Conservation (phyloP, 2,888 invertebrate species). For the Desoria tigrina region DNA sequence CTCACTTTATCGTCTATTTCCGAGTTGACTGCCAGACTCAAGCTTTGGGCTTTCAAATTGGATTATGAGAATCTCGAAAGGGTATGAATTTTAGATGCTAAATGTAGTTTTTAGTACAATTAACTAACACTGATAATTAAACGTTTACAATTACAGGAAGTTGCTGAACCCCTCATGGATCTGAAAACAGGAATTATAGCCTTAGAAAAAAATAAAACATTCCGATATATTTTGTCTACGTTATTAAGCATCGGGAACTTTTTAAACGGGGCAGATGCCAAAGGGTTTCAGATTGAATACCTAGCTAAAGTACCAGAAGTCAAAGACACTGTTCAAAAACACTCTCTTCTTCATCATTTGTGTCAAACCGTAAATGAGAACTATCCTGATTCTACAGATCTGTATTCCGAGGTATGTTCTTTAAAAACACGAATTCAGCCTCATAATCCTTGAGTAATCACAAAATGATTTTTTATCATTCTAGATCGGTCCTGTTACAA, state of each 20-base stretch:
- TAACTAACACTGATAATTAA: too few species aligned
- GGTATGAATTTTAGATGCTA: constrained; percentile 60
- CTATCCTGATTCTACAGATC: constrained; percentile 90
- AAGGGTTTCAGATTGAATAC: constrained; percentile 97
- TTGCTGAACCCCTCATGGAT: constrained; percentile 98
- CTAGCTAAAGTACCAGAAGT: constrained; percentile 96
- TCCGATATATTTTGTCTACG: constrained; percentile 90
- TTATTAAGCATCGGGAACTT: constrained; percentile 94
- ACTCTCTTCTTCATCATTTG: constrained; percentile 93
- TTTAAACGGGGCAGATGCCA: constrained; percentile 83
- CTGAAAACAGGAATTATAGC: constrained; percentile 94
- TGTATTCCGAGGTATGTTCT: constrained; percentile 87
- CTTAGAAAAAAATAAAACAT: constrained; percentile 86
- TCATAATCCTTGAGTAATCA: neutral
- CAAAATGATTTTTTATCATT: constrained; percentile 3
- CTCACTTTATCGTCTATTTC: constrained; percentile 92
- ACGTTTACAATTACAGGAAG: constrained; percentile 69
- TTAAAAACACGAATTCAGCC: too few species aligned
- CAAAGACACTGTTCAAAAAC: constrained; percentile 98
- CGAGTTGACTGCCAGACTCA: constrained; percentile 87
- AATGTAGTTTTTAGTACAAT: too few species aligned
- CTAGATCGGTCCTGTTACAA: constrained; percentile 55
- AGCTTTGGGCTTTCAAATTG: constrained; percentile 97
- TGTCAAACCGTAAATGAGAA: constrained; percentile 97
- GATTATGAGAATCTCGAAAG: constrained; percentile 96